Evolutionary conservation across 2,888 invertebrate species (phyloP), one percentile per base, ranked within the genome.

Genomic region (Lissocephala sabroskyi): DNA sequence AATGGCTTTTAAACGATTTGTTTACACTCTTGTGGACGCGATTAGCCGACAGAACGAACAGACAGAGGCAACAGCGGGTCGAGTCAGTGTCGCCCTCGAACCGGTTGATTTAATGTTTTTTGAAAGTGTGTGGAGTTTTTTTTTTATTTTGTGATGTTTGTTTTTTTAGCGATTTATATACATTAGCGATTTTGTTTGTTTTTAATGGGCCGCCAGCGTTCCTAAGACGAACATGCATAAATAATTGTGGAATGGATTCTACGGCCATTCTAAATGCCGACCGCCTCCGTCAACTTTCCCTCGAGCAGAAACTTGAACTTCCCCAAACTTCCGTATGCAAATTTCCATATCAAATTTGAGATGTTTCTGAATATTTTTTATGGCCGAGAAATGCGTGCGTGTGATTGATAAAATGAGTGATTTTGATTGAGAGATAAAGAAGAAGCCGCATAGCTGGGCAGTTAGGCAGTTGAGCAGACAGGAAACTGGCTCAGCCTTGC

Each of bases 271-370:
- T 23, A 23, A 23, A 5, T 23, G 3, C 7, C 4, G 23, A 23
- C 7, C 4, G 23, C 23, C 23, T 7, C 7, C 3, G 23, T 23
- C 23, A 23, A 23, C 7, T n/a, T n/a, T n/a, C 4, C 7, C 23
- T 23, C 23, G 7, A 23, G 7, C n/a, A n/a, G 3, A 23, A 23
- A 23, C 7, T 23, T 23, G 23, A 23, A 23, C 23, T 23, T 23
- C 7, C 23, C 42, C 28, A 14, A 76, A 75, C 67, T 68, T 68
- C 67, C 67, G 75, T 68, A 77, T 68, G 67, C 75, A 73, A 68
- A 65, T 68, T 40, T 30, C 40, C 43, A 44, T 37, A 45, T 37
- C n/a, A n/a, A n/a, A n/a, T 19, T 18, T 41, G 16, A 28, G 29
- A 53, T 41, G 19, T 28, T 18, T 47, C 3, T 23, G 7, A 23